Percentiles rank a stretch among this genome's conserved stretches.
phyloP scores from a whole-genome alignment of 2,797 vertebrate genomes.

The Coendou prehensilis region DNA sequence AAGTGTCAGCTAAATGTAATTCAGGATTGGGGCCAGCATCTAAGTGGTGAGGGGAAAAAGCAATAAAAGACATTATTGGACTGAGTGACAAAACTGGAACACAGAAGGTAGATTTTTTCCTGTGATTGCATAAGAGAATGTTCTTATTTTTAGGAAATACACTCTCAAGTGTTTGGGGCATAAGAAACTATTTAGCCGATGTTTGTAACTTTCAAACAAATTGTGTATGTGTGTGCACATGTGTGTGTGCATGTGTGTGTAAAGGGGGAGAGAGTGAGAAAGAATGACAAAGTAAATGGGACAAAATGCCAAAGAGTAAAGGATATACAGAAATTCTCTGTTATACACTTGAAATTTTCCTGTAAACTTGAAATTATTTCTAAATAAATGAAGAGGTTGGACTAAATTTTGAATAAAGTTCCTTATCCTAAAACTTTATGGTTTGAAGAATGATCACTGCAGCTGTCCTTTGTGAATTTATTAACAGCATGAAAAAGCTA shows the following conservation, averaged over 20 bases:
- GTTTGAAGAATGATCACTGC: too few relatives aligned
- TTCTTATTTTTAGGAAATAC: not conserved
- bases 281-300: not conserved
- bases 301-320: not conserved
- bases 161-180: not conserved
- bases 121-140: not conserved
- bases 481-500: not conserved
- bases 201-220: not conserved
- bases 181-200: not conserved
- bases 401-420: not conserved
- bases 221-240: not conserved
- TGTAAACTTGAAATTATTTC: not conserved
- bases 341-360: not conserved
- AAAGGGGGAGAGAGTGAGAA: not conserved
- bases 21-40: not conserved
- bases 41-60: not conserved
- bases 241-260: not conserved
- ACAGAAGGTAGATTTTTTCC: not conserved
- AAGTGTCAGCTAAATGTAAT: not conserved
- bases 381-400: not conserved
- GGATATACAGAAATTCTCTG: not conserved
- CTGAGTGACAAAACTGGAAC: not conserved
- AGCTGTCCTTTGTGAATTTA: not conserved
- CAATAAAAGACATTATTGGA: not conserved
- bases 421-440: not conserved